Conservation (phyloP, 1,140 invertebrate species). For the Neodiprion lecontei region DNA sequence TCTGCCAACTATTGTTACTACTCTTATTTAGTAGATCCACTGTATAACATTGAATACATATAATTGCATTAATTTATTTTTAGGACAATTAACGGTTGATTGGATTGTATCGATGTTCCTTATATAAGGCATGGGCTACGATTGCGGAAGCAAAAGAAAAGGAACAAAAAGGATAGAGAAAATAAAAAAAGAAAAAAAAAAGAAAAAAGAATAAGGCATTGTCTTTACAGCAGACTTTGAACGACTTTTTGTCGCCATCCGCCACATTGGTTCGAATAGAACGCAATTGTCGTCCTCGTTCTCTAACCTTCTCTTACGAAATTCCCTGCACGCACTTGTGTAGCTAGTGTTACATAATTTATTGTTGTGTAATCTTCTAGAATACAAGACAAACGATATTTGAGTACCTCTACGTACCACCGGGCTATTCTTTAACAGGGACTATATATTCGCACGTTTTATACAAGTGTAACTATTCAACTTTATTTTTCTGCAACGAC, state of each 20-base stretch:
- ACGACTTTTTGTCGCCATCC: neutral
- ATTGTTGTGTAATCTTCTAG: neutral
- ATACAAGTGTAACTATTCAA: no score
- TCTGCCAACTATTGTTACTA: neutral
- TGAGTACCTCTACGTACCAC: neutral
- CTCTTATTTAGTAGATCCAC: neutral
- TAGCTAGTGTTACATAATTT: neutral
- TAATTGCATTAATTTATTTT: neutral
- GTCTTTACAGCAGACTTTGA: neutral
- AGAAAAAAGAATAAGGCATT: neutral
- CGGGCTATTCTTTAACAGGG: no score
- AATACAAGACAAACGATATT: neutral
- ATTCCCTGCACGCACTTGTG: neutral
- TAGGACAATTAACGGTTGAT: neutral
- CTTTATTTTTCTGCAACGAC: no score
- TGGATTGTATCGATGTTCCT: neutral
- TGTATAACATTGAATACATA: neutral
- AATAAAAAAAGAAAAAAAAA: neutral
- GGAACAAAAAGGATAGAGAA: neutral
- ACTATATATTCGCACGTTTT: no score
- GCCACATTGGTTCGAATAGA: neutral
- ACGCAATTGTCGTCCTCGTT: neutral
- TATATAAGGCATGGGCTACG: neutral
- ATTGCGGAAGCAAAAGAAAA: neutral
- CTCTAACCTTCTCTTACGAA: neutral